Conservation (phyloP, 2,113 vertebrate species). For the Tachysurus vachellii region DNA sequence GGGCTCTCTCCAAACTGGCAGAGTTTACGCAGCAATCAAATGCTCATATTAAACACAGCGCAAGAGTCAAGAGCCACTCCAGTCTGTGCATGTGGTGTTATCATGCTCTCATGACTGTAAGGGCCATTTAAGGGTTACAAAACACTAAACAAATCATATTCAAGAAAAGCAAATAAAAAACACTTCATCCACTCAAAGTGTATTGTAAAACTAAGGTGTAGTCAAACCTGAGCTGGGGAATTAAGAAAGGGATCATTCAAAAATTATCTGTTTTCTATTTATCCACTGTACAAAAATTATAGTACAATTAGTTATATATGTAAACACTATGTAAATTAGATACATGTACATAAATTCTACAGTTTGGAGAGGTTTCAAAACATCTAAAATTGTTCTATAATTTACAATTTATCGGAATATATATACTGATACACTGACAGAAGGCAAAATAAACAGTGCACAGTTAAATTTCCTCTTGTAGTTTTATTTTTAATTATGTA, state of each 20-base stretch:
- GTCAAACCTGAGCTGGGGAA: neutral
- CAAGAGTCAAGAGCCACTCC: conserved; percentile 30
- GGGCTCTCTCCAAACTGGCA: conserved; percentile 47
- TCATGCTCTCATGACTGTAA: neutral
- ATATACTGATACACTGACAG: neutral
- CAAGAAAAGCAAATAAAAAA: neutral
- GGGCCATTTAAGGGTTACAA: neutral
- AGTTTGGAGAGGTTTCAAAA: neutral
- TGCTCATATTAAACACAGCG: conserved; percentile 48
- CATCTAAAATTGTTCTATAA: neutral
- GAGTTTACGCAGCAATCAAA: conserved; percentile 54
- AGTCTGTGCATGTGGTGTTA: neutral
- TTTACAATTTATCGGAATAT: neutral
- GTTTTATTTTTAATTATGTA: neutral
- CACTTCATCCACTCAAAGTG: neutral
- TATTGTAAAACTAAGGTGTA: neutral
- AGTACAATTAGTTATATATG: no score
- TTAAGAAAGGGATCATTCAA: neutral
- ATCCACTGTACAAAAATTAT: neutral
- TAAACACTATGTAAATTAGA: no score
- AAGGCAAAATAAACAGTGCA: neutral
- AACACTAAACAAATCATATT: neutral
- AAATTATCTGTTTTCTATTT: neutral
- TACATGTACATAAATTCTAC: neutral
- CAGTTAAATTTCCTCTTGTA: neutral